Conservation (phyloP, 2,797 vertebrate species). For the Anniella stebbinsi region DNA sequence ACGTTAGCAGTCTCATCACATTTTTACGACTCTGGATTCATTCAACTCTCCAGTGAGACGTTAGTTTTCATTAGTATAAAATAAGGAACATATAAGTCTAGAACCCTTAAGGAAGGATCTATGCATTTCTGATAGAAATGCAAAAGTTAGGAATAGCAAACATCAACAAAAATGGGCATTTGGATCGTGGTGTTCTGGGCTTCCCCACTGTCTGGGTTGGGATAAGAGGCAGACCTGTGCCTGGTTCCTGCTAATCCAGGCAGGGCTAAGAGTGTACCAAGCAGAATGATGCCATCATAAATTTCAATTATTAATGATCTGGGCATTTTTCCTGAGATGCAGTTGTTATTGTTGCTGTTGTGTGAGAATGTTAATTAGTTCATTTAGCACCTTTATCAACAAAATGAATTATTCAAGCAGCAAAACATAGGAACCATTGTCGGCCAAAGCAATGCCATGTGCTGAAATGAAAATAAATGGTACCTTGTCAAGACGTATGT, state of each 20-base stretch:
- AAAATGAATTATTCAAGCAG: conserved; percentile 7
- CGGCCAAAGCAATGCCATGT: background rate
- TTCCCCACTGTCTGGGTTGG: background rate
- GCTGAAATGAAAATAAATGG: conserved; percentile 14
- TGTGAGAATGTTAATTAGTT: conserved; percentile 14
- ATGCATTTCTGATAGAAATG: background rate
- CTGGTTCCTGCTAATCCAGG: background rate
- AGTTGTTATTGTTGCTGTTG: background rate
- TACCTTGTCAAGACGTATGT: background rate
- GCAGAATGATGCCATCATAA: background rate
- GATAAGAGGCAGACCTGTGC: background rate
- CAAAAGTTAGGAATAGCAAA: background rate
- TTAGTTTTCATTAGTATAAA: background rate
- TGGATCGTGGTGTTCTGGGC: background rate
- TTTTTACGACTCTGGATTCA: background rate
- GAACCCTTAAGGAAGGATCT: background rate
- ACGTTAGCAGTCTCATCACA: background rate
- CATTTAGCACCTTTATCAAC: conserved; percentile 8
- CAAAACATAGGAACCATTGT: background rate
- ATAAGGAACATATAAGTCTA: background rate
- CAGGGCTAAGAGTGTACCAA: background rate
- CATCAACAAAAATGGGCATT: too few relatives aligned
- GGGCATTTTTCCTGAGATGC: conserved; percentile 12
- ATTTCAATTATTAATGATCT: conserved; percentile 8
- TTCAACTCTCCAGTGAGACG: background rate